Conservation (phyloP, 53 echinoderm and acorn worm species). For the Actinopyga echinites region DNA sequence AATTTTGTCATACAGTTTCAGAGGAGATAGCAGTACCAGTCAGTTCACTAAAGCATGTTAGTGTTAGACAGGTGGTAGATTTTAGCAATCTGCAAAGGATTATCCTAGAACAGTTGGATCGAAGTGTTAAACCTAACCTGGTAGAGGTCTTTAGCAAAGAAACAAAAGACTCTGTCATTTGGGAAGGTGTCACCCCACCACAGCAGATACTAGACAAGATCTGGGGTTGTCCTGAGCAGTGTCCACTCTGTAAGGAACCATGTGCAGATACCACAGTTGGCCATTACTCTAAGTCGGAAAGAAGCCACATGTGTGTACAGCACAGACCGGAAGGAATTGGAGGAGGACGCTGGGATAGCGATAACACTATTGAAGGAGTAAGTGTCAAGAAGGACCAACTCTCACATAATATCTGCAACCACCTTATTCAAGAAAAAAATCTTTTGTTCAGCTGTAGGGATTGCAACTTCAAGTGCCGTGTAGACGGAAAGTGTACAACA, state of each 20-base stretch:
- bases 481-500: not conserved
- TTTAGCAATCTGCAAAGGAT: no score
- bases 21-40: no score
- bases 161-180: not conserved
- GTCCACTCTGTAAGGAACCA: slow-evolving; percentile 29
- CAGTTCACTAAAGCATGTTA: no score
- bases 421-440: not conserved
- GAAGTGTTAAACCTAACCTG: no score
- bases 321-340: not conserved
- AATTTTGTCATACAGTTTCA: no score
- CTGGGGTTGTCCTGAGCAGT: slow-evolving; percentile 40
- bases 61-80: no score
- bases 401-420: slow-evolving; percentile 16
- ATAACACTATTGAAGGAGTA: not conserved
- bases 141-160: no score
- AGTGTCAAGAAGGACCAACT: not conserved
- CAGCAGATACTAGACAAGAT: slow-evolving; percentile 18
- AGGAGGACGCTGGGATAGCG: not conserved
- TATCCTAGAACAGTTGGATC: no score
- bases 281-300: not conserved
- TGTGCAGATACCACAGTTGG: not conserved
- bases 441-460: not conserved
- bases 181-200: no score
- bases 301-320: not conserved
- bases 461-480: not conserved